Conservation (phyloP, 2,113 vertebrate genomes). For the Channa maculata region DNA sequence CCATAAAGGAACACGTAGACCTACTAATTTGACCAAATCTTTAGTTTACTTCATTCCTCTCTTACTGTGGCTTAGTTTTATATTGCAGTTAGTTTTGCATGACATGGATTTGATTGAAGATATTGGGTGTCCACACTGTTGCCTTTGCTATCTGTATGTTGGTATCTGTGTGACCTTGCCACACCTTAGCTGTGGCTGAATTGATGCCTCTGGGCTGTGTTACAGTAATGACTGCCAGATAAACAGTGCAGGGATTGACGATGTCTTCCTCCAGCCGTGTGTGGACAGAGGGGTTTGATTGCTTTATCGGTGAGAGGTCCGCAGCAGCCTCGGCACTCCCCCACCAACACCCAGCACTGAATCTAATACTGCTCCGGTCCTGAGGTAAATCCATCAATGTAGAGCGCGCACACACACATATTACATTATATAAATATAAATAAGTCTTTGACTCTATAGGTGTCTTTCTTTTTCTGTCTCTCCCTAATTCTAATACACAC, state of each 20-base stretch:
- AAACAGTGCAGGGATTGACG: slow-evolving; percentile 34
- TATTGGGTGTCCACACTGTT: neutral
- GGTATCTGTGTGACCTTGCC: slow-evolving; percentile 41
- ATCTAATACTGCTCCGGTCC: slow-evolving; percentile 56
- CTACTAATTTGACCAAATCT: no score
- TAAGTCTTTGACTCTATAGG: no score
- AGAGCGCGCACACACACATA: neutral
- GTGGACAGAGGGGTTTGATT: slow-evolving; percentile 41
- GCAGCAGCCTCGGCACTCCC: slow-evolving; percentile 46
- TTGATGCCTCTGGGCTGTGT: slow-evolving; percentile 31
- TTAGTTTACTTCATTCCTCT: no score
- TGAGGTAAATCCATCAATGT: slow-evolving; percentile 54
- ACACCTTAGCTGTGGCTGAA: slow-evolving; percentile 31
- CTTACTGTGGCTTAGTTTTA: no score
- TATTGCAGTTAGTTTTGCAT: no score
- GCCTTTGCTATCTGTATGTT: slow-evolving; percentile 1
- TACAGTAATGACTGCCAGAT: slow-evolving; percentile 28
- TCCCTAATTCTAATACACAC: neutral
- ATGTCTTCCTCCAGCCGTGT: slow-evolving; percentile 22
- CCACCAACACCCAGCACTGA: slow-evolving; percentile 33
- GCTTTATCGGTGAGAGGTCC: slow-evolving; percentile 46
- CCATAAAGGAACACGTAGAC: no score
- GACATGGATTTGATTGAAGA: no score
- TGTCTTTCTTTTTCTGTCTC: neutral
- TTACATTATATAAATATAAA: neutral